These are phyloP conservation scores for Stichopus horrens DNA, from an alignment of 53 echinoderm and acorn worm genomes.

Conservation along the genomic window DNA sequence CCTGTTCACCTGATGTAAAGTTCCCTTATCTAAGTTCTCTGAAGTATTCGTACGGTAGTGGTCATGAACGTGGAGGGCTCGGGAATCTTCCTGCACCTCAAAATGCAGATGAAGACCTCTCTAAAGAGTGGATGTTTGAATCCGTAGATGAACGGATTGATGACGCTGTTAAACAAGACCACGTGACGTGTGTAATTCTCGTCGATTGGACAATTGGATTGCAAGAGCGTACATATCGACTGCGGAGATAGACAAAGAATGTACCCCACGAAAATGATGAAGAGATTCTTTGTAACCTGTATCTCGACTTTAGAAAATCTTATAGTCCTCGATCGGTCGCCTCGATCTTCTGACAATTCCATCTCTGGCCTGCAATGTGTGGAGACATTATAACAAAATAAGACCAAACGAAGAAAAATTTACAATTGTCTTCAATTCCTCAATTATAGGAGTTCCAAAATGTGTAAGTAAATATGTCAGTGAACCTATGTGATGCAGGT, in stretches of 20 bases:
- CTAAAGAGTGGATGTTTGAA: conserved; percentile 15
- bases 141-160: conserved; percentile 11
- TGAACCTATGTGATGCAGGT: not conserved
- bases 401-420: no score
- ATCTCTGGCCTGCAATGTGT: no score
- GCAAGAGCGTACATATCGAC: not conserved
- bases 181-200: conserved; percentile 6
- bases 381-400: no score
- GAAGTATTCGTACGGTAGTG: not conserved
- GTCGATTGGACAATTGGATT: not conserved
- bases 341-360: no score
- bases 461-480: no score
- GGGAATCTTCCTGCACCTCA: conserved; percentile 3
- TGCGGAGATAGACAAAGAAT: conserved; percentile 8
- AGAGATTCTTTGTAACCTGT: conserved; percentile 12
- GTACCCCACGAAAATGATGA: not conserved
- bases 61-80: conserved; percentile 9
- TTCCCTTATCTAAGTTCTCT: not conserved
- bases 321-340: not conserved
- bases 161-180: conserved; percentile 8
- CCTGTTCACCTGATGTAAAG: no score
- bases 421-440: no score
- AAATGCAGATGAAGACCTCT: conserved; percentile 10
- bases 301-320: not conserved
- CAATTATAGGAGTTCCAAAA: no score